Conservation (phyloP, 2,797 vertebrate species). For the Limnodromus scolopaceus region DNA sequence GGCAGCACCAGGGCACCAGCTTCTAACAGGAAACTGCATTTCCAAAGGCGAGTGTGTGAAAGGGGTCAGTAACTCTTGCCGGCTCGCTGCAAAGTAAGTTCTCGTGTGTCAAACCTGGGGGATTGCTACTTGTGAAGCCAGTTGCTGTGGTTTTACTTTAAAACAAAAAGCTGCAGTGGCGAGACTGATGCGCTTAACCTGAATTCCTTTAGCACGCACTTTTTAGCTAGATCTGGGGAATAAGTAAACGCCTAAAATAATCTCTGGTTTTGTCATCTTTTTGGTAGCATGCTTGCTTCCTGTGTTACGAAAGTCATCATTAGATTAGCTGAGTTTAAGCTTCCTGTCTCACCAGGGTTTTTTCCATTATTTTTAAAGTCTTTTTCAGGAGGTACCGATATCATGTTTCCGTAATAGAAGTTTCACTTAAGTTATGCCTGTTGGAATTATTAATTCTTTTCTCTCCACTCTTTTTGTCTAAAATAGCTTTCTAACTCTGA, state of each 20-base stretch:
- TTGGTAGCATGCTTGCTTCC: not conserved
- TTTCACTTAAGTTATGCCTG: not conserved
- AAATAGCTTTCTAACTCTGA: not conserved
- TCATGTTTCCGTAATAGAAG: conserved; percentile 13
- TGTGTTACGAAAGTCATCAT: conserved; percentile 6
- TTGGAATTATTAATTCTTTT: not conserved
- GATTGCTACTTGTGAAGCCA: not conserved
- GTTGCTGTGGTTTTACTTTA: not conserved
- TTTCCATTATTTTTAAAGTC: conserved; percentile 50
- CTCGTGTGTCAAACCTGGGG: not conserved
- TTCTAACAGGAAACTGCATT: not conserved
- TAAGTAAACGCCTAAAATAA: conserved; percentile 37
- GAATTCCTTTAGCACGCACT: not conserved
- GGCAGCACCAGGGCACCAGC: not conserved
- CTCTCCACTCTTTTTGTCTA: not conserved
- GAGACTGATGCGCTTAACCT: not conserved
- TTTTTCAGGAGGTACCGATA: not conserved
- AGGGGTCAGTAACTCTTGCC: not conserved
- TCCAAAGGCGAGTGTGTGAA: not conserved
- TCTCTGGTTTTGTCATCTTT: conserved; percentile 50
- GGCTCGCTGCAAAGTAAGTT: not conserved
- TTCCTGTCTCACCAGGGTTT: conserved; percentile 51
- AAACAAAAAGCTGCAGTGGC: not conserved
- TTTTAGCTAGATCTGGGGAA: conserved; percentile 16
- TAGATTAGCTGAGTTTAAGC: conserved; percentile 40